Evolutionary conservation across 2,888 invertebrate species (phyloP).

Genomic region (Cristatella mucedo): DNA sequence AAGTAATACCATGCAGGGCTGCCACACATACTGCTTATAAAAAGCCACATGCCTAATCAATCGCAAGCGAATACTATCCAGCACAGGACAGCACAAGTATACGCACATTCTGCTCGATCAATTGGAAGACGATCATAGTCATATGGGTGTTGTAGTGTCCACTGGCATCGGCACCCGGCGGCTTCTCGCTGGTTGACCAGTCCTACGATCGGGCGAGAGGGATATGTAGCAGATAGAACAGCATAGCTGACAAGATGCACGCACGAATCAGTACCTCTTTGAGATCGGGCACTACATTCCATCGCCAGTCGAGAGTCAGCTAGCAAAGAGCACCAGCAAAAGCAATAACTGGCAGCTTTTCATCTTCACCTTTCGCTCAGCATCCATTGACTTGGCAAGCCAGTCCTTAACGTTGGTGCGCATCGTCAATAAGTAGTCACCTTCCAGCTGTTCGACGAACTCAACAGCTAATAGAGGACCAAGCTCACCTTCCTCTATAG

Average conservation of each 20-base stretch:
- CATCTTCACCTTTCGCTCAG: conserved; percentile 69
- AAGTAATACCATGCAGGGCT: neutral
- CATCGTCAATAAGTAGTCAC: conserved; percentile 53
- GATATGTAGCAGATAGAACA: conserved; percentile 1
- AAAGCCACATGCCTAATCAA: neutral
- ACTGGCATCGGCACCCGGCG: conserved; percentile 58
- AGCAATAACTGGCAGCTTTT: too few relatives aligned
- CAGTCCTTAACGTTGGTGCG: conserved; percentile 74
- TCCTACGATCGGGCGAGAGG: conserved; percentile 42
- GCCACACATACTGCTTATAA: neutral
- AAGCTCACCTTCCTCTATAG: conserved; percentile 48
- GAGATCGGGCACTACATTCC: too few relatives aligned
- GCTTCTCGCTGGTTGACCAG: conserved; percentile 63
- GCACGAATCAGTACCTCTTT: too few relatives aligned
- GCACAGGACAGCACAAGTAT: too few relatives aligned
- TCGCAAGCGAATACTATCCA: neutral
- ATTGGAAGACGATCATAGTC: conserved; percentile 89
- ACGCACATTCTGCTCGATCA: conserved; percentile 85
- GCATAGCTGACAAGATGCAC: neutral
- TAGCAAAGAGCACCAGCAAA: neutral
- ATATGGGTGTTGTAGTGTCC: conserved; percentile 77
- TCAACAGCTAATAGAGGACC: conserved; percentile 61
- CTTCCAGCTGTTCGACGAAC: conserved; percentile 59
- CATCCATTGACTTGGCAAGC: conserved; percentile 80
- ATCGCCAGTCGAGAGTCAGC: neutral